phyloP scores from a whole-genome alignment of 2,113 vertebrate species.

The Cettia cetti region DNA sequence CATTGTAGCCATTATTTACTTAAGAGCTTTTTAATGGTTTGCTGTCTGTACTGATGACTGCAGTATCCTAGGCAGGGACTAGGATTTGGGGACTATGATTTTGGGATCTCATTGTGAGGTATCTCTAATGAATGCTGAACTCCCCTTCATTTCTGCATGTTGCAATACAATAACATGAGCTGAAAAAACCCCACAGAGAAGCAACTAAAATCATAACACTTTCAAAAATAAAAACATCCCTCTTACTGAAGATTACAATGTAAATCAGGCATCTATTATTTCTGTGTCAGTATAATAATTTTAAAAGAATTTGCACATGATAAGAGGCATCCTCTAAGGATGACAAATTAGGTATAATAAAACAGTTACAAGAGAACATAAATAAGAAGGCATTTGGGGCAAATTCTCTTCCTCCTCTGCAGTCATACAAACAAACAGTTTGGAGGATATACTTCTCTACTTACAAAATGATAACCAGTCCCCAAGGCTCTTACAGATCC shows the following conservation, averaged over 20 bases:
- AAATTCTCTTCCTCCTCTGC: slow-evolving; percentile 35
- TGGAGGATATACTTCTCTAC: not conserved
- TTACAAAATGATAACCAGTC: not conserved
- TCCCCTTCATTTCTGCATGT: not conserved
- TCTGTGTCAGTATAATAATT: slow-evolving; percentile 55
- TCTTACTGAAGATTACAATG: slow-evolving; percentile 39
- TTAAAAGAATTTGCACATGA: slow-evolving; percentile 45
- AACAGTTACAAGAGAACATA: slow-evolving; percentile 35
- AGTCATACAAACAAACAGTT: not conserved
- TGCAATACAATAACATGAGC: not conserved
- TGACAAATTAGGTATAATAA: slow-evolving; percentile 47
- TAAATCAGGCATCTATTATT: slow-evolving; percentile 62
- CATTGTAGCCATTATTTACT: slow-evolving; percentile 34
- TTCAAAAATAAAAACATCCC: slow-evolving; percentile 38
- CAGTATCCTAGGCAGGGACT: not conserved
- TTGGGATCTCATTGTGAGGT: not conserved
- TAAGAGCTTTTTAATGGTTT: slow-evolving; percentile 46
- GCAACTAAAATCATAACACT: slow-evolving; percentile 43
- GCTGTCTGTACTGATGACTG: not conserved
- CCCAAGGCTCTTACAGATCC: not conserved
- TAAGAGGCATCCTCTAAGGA: slow-evolving; percentile 48
- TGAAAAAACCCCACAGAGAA: slow-evolving; percentile 28
- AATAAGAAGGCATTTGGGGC: slow-evolving; percentile 41
- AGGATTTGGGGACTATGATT: slow-evolving; percentile 18
- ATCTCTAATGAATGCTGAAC: not conserved